These are phyloP conservation scores for Cnemophilus loriae DNA, from an alignment of 2,113 vertebrate species.

Conservation along the genomic window DNA sequence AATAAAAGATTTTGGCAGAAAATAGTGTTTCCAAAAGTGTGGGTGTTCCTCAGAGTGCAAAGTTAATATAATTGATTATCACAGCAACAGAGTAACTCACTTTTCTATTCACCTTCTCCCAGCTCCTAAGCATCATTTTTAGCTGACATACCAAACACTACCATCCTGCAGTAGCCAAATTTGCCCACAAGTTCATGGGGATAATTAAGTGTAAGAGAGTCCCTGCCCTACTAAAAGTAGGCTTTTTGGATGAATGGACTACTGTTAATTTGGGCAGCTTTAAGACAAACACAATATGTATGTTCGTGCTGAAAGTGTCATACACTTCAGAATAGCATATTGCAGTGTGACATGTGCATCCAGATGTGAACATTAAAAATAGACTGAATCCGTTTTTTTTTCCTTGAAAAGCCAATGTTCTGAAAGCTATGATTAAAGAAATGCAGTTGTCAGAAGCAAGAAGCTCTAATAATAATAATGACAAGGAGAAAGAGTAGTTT, in stretches of 20 bases:
- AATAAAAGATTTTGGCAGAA: background rate
- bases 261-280: constrained; percentile 16
- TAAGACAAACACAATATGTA: background rate
- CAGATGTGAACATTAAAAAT: constrained; percentile 47
- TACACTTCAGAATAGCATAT: background rate
- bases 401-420: background rate
- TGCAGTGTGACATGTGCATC: background rate
- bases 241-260: background rate
- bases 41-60: background rate
- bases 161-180: background rate
- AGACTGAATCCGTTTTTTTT: background rate
- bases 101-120: background rate
- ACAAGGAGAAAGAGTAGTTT: background rate
- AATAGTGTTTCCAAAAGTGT: background rate
- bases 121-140: background rate
- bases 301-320: background rate
- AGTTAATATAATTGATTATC: background rate
- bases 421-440: constrained; percentile 51
- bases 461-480: constrained; percentile 15
- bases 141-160: background rate
- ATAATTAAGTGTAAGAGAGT: background rate
- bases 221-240: background rate
- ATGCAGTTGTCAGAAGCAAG: background rate
- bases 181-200: background rate
- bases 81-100: background rate